These are phyloP conservation scores for Paraplagusia blochii DNA, from an alignment of 2,113 vertebrate species.

Conservation along the genomic window DNA sequence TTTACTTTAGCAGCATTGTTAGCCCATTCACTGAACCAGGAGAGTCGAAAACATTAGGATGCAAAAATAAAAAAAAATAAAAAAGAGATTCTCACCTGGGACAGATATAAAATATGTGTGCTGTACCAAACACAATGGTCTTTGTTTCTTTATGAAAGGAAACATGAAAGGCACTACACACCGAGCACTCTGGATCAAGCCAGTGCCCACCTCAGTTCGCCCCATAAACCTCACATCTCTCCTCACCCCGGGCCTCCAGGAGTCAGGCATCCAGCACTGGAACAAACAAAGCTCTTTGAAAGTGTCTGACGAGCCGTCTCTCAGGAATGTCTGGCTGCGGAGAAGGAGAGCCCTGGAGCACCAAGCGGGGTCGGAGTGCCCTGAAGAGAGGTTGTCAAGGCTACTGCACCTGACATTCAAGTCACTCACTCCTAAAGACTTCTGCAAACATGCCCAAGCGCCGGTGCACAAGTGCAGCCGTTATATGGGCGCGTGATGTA, in stretches of 20 bases:
- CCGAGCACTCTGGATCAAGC: constrained; percentile 2
- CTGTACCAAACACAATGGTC: neutral
- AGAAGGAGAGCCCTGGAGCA: constrained; percentile 20
- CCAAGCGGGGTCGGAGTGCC: constrained; percentile 3
- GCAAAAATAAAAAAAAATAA: no score
- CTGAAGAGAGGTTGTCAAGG: constrained; percentile 10
- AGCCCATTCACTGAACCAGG: no score
- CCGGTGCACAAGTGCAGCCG: constrained; percentile 10
- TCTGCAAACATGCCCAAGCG: constrained; percentile 13
- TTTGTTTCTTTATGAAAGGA: neutral
- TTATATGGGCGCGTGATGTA: constrained; percentile 8
- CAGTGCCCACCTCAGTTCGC: constrained; percentile 16
- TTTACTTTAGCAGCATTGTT: no score
- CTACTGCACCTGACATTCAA: constrained; percentile 10
- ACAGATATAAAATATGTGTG: neutral
- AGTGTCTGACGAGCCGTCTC: constrained; percentile 36
- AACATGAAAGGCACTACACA: constrained; percentile 24
- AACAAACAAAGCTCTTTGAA: constrained; percentile 43
- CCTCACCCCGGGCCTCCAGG: neutral
- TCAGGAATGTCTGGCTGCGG: constrained; percentile 22
- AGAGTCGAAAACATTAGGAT: no score
- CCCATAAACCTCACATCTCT: constrained; percentile 19
- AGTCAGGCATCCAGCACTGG: constrained; percentile 17
- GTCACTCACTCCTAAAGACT: constrained; percentile 7
- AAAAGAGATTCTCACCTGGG: no score